Percentiles rank a stretch among this genome's conserved stretches.
phyloP scores from a whole-genome alignment of 2,113 vertebrate genomes.

The Pitta sordida region DNA sequence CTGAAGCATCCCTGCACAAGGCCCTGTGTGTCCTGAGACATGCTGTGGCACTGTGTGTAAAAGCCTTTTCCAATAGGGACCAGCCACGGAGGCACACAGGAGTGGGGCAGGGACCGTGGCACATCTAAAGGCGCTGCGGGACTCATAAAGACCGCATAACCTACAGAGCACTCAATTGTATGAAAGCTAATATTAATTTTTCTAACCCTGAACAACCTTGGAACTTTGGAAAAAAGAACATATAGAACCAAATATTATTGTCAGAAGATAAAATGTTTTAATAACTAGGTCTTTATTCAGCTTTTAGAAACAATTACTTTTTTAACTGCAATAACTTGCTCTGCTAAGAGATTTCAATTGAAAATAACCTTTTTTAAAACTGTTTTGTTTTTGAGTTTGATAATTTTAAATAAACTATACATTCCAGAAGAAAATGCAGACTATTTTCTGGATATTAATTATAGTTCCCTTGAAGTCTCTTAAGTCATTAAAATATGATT shows the following conservation, averaged over 20 bases:
- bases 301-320: background rate
- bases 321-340: background rate
- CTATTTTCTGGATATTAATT: constrained; percentile 12
- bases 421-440: background rate
- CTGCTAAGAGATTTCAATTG: background rate
- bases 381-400: background rate
- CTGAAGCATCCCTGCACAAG: no score
- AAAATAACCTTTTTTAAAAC: background rate
- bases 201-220: background rate
- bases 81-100: no score
- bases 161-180: no score
- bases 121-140: no score
- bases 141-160: no score
- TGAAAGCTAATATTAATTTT: background rate
- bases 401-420: constrained; percentile 1
- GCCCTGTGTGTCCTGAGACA: no score
- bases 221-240: background rate
- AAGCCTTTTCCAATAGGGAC: no score
- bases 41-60: no score
- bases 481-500: constrained; percentile 43
- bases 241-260: background rate
- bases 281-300: background rate
- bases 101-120: no score
- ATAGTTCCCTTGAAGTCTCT: background rate
- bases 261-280: background rate